Evolutionary conservation across 2,797 vertebrate species (phyloP).

Genomic region (Halcyon leucocephala): DNA sequence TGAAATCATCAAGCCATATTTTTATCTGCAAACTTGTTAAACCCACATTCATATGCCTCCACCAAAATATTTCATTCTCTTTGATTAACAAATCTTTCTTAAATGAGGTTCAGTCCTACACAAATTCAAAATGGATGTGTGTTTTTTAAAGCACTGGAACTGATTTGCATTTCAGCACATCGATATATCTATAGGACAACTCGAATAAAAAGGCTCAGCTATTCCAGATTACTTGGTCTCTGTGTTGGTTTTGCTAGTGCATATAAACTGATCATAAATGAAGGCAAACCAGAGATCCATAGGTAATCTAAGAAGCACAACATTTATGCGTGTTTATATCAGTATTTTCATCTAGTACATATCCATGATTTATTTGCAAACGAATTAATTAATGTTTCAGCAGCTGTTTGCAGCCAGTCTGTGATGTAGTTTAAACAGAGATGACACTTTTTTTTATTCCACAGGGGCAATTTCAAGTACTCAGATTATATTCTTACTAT

Average conservation of each 20-base stretch:
- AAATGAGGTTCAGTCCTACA: slow-evolving; percentile 61
- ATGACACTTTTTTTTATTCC: slow-evolving; percentile 81
- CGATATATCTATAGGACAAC: background rate
- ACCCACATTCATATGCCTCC: slow-evolving; percentile 69
- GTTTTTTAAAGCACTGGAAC: slow-evolving; percentile 47
- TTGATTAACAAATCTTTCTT: slow-evolving; percentile 78
- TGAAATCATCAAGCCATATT: slow-evolving; percentile 46
- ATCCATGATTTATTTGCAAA: slow-evolving; percentile 88
- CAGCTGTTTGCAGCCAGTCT: slow-evolving; percentile 92
- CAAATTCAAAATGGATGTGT: slow-evolving; percentile 47
- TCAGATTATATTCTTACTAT: slow-evolving; percentile 74
- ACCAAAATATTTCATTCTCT: slow-evolving; percentile 79
- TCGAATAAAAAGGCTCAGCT: slow-evolving; percentile 6
- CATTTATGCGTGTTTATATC: slow-evolving; percentile 75
- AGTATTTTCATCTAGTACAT: slow-evolving; percentile 73
- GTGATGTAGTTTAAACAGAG: slow-evolving; percentile 80
- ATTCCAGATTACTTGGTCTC: slow-evolving; percentile 23
- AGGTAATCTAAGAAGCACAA: slow-evolving; percentile 65
- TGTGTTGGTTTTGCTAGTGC: slow-evolving; percentile 32
- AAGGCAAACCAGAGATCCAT: slow-evolving; percentile 56
- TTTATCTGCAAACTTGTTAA: slow-evolving; percentile 73
- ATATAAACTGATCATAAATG: slow-evolving; percentile 21
- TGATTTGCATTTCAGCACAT: slow-evolving; percentile 21
- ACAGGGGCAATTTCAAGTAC: slow-evolving; percentile 72
- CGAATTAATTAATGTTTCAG: slow-evolving; percentile 95